Evolutionary conservation across 2,888 invertebrate species (phyloP).

Genomic region (Archaeoteleia sp.): DNA sequence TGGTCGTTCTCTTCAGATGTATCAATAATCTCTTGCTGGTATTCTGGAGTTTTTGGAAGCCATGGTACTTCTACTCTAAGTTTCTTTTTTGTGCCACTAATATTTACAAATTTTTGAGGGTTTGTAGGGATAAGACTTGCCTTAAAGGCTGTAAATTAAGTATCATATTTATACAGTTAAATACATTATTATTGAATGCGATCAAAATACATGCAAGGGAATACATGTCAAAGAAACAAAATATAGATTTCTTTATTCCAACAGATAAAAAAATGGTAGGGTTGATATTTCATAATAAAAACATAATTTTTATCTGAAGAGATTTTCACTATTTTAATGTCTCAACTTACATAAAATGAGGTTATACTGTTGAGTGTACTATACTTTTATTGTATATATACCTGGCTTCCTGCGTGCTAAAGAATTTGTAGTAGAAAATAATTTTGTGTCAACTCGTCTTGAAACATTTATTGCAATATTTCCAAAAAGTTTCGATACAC

Average conservation of each 20-base stretch:
- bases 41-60: constrained; percentile 55
- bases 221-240: too few relatives aligned
- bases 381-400: too few relatives aligned
- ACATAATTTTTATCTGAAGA: too few relatives aligned
- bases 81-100: neutral
- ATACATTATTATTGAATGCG: too few relatives aligned
- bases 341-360: constrained; percentile 19
- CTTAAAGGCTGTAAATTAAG: too few relatives aligned
- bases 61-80: constrained; percentile 58
- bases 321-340: too few relatives aligned
- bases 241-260: too few relatives aligned
- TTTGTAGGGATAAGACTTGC: too few relatives aligned
- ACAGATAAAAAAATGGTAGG: constrained; percentile 2
- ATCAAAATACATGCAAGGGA: too few relatives aligned
- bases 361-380: too few relatives aligned
- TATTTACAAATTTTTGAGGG: neutral
- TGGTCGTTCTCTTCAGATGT: constrained; percentile 60
- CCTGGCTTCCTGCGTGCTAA: too few relatives aligned
- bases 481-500: constrained; percentile 24
- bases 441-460: constrained; percentile 6
- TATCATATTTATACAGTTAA: too few relatives aligned
- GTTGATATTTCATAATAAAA: neutral
- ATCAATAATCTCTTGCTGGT: constrained; percentile 59
- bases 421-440: constrained; percentile 23
- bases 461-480: constrained; percentile 21